phyloP scores from a whole-genome alignment of 1,140 invertebrate species.

The Argopecten irradians region DNA sequence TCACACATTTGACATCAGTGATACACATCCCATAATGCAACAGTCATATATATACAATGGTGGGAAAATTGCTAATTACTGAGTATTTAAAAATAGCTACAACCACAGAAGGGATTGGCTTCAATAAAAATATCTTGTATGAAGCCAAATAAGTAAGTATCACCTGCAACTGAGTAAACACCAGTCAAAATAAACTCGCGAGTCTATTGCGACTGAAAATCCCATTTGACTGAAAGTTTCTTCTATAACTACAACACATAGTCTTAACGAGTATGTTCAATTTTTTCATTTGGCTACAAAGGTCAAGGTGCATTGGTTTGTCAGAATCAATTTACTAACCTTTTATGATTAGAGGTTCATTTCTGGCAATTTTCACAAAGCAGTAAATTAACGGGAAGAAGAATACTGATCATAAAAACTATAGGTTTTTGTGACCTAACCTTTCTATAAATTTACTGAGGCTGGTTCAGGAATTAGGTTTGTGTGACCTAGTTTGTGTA shows the following conservation, averaged over 20 bases:
- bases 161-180: not conserved
- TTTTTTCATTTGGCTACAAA: too few species aligned
- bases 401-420: too few species aligned
- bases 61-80: not conserved
- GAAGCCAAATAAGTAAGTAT: not conserved
- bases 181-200: not conserved
- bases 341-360: too few species aligned
- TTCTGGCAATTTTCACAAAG: too few species aligned
- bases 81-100: not conserved
- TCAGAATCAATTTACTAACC: too few species aligned
- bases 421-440: not conserved
- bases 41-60: too few species aligned
- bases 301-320: too few species aligned
- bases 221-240: too few species aligned
- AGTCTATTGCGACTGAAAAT: too few species aligned
- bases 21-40: not conserved
- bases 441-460: constrained; percentile 83
- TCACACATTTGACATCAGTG: not conserved
- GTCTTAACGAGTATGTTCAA: too few species aligned
- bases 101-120: not conserved
- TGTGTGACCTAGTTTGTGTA: constrained; percentile 49
- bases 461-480: constrained; percentile 84
- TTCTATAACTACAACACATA: too few species aligned
- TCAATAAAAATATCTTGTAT: not conserved
- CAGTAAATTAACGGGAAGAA: too few species aligned